A percentile compares a stretch with the other conserved stretches of the same genome.
Conservation (phyloP, 2,888 invertebrate genomes). For the Cecidostiba fungosa region DNA sequence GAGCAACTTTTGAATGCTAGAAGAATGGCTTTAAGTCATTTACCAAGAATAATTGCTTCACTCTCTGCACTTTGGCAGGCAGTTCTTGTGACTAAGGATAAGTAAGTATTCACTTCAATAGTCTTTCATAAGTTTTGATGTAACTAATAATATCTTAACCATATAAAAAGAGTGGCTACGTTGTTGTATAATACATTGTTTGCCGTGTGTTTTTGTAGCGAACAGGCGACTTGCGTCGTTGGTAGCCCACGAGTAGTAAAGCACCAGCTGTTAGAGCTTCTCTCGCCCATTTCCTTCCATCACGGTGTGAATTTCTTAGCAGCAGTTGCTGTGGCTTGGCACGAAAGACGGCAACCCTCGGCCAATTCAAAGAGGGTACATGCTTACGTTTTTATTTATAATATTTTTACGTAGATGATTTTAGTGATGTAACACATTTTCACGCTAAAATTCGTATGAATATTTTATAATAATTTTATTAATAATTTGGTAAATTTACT, state of each 20-base stretch:
- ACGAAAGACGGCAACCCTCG: conserved; percentile 84
- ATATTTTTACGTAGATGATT: conserved; percentile 4
- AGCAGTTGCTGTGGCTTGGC: conserved; percentile 93
- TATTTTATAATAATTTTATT: background rate
- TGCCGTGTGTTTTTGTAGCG: conserved; percentile 74
- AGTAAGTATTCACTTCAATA: conserved; percentile 74
- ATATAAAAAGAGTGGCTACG: conserved; percentile 23
- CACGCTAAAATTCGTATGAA: background rate
- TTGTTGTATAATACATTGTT: conserved; percentile 47
- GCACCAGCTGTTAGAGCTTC: conserved; percentile 89
- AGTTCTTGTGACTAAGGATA: conserved; percentile 81
- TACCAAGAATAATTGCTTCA: conserved; percentile 91
- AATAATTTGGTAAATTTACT: conserved; percentile 31
- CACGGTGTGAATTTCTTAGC: conserved; percentile 91
- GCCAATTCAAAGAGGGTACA: conserved; percentile 79
- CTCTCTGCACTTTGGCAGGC: conserved; percentile 91
- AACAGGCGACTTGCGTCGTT: conserved; percentile 82
- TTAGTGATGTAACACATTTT: background rate
- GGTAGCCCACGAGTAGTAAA: conserved; percentile 87
- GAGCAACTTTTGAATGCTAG: conserved; percentile 84
- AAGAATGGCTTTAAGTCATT: conserved; percentile 88
- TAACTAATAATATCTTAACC: conserved; percentile 20
- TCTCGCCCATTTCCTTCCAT: conserved; percentile 92
- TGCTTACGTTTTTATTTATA: conserved; percentile 33
- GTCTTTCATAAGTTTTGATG: background rate